Evolutionary conservation across 2,888 invertebrate genomes (phyloP).

Genomic region (Corbicula japonica): DNA sequence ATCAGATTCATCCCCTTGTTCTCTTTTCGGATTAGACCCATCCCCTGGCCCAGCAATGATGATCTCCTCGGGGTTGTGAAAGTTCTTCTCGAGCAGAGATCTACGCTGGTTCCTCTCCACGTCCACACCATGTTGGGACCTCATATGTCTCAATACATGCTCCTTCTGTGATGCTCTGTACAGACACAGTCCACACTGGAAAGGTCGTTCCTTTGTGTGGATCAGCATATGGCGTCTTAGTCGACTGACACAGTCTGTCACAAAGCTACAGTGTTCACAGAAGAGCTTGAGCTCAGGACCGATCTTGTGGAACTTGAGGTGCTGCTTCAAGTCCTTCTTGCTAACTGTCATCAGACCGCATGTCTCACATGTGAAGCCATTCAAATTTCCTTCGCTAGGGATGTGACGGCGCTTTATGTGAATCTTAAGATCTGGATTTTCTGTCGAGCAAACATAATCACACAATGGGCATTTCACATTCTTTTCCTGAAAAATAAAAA

Average conservation of each 20-base stretch:
- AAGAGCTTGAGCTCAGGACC: conserved; percentile 85
- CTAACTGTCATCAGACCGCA: conserved; percentile 80
- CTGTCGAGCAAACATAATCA: conserved; percentile 84
- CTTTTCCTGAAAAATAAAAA: conserved; percentile 78
- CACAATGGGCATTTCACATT: conserved; percentile 83
- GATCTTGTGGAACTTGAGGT: conserved; percentile 84
- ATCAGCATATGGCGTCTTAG: conserved; percentile 82
- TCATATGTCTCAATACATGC: conserved; percentile 83
- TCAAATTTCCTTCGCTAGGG: conserved; percentile 67
- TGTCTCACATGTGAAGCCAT: conserved; percentile 77
- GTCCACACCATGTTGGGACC: conserved; percentile 81
- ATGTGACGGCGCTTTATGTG: conserved; percentile 83
- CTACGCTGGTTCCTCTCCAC: conserved; percentile 62
- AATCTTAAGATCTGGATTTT: conserved; percentile 83
- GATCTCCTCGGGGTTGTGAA: conserved; percentile 37
- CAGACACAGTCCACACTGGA: conserved; percentile 82
- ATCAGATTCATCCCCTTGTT: conserved; percentile 26
- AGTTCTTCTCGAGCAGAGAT: conserved; percentile 37
- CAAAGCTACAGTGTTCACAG: conserved; percentile 85
- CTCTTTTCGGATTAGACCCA: not conserved
- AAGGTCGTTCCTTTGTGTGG: conserved; percentile 83
- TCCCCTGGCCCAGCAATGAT: not conserved
- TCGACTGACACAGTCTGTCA: conserved; percentile 85
- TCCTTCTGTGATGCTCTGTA: conserved; percentile 84
- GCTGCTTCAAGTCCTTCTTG: conserved; percentile 83